Evolutionary conservation across 2,797 vertebrate species (phyloP).

Genomic region (Podarcis siculus): DNA sequence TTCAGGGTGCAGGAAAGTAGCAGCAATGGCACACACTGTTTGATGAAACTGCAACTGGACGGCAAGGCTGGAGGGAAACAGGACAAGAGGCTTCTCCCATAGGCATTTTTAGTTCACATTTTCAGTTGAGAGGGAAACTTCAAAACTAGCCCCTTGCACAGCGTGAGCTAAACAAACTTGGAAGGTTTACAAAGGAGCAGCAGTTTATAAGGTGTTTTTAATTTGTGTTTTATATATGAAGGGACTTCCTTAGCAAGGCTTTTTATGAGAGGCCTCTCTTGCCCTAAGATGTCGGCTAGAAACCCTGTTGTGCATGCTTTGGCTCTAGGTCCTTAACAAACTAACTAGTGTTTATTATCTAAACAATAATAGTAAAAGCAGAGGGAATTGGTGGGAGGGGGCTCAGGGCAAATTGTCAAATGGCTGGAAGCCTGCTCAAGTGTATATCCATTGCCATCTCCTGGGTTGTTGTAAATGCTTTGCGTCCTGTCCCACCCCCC

Average conservation of each 20-base stretch:
- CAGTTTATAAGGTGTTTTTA: constrained; percentile 14
- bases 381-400: neutral
- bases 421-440: constrained; percentile 51
- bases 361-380: constrained; percentile 18
- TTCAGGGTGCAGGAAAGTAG: neutral
- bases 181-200: neutral
- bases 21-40: fast-evolving
- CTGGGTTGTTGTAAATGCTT: neutral
- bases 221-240: neutral
- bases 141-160: neutral
- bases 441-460: constrained; percentile 55
- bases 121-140: neutral
- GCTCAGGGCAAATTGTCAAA: constrained; percentile 6
- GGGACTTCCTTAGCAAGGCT: neutral
- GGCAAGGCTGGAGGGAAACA: neutral
- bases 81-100: too few relatives aligned
- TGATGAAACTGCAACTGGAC: neutral
- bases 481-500: fast-evolving
- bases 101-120: neutral
- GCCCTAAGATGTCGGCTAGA: neutral
- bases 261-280: neutral
- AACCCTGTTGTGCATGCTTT: constrained; percentile 44
- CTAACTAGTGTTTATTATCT: constrained; percentile 63
- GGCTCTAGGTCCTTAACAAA: constrained; percentile 53
- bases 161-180: constrained; percentile 1